A percentile compares a stretch with the other conserved stretches of the same genome.
These are phyloP conservation scores for Dryoscopus gambensis DNA, from an alignment of 2,113 vertebrate species.

Conservation along the genomic window DNA sequence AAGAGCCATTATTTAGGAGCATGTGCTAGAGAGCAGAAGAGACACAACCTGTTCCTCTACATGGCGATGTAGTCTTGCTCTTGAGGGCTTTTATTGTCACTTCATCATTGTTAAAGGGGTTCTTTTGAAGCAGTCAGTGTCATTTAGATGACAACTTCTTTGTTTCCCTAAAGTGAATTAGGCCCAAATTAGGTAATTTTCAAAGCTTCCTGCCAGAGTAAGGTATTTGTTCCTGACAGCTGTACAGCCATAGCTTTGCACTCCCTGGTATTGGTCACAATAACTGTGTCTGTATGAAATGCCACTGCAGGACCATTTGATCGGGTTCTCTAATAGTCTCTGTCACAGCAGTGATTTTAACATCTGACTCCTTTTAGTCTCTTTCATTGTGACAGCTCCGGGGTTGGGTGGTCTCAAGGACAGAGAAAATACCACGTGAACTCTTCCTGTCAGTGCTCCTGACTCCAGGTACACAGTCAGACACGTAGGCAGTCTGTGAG, in stretches of 20 bases:
- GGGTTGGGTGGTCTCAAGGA: not conserved
- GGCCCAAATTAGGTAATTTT: not conserved
- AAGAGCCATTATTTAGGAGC: not conserved
- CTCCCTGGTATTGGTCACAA: not conserved
- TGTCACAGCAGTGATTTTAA: not conserved
- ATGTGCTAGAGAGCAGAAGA: not conserved
- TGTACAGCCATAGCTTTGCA: not conserved
- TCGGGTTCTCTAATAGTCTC: not conserved
- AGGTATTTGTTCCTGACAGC: not conserved
- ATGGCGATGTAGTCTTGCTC: accelerated
- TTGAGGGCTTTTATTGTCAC: not conserved
- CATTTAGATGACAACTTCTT: not conserved
- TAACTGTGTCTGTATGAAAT: not conserved
- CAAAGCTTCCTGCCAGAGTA: not conserved
- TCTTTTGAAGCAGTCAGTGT: not conserved
- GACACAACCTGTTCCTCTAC: not conserved
- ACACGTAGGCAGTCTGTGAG: accelerated
- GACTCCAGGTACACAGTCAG: not conserved
- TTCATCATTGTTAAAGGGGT: not conserved
- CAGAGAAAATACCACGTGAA: accelerated
- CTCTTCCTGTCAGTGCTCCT: not conserved
- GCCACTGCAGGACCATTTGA: not conserved
- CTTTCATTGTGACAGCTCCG: not conserved
- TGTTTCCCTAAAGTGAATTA: not conserved
- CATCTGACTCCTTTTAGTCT: not conserved